Conservation (phyloP, 2,888 invertebrate genomes). For the Drosophila nigricruria region DNA sequence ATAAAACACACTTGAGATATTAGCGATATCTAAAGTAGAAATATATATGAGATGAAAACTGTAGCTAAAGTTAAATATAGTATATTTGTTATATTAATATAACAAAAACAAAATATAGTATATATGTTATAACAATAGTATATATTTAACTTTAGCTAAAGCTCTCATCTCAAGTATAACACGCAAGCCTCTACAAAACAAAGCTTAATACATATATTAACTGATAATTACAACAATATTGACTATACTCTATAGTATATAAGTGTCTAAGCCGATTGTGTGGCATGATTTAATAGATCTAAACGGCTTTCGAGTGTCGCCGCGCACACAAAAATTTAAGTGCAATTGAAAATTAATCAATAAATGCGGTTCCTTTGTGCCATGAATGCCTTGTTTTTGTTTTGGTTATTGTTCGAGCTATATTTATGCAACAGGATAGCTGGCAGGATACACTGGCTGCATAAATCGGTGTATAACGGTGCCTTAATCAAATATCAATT, state of each 20-base stretch:
- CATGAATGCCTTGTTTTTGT: constrained; percentile 36
- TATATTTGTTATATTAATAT: constrained; percentile 18
- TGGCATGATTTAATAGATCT: constrained; percentile 20
- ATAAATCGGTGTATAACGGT: constrained; percentile 10
- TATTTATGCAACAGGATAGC: constrained; percentile 22
- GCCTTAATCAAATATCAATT: constrained; percentile 50
- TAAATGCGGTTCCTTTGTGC: constrained; percentile 26
- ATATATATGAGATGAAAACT: no score
- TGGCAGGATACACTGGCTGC: constrained; percentile 1
- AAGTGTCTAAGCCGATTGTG: neutral
- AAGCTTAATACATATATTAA: neutral
- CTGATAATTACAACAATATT: constrained; percentile 1
- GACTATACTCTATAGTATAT: neutral
- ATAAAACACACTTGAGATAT: constrained; percentile 4
- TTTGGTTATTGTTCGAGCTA: constrained; percentile 7
- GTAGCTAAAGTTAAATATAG: no score
- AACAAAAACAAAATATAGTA: no score
- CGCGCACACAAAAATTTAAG: constrained; percentile 16
- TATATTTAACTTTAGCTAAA: neutral
- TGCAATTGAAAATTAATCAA: constrained; percentile 24
- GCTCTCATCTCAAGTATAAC: constrained; percentile 10
- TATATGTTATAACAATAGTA: constrained; percentile 15
- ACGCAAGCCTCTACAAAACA: neutral
- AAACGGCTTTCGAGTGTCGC: constrained; percentile 30
- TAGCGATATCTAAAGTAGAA: neutral